A percentile compares a stretch with the other conserved stretches of the same genome.
phyloP scores from a whole-genome alignment of 2,113 vertebrate species.

The Macheiramphus alcinus region DNA sequence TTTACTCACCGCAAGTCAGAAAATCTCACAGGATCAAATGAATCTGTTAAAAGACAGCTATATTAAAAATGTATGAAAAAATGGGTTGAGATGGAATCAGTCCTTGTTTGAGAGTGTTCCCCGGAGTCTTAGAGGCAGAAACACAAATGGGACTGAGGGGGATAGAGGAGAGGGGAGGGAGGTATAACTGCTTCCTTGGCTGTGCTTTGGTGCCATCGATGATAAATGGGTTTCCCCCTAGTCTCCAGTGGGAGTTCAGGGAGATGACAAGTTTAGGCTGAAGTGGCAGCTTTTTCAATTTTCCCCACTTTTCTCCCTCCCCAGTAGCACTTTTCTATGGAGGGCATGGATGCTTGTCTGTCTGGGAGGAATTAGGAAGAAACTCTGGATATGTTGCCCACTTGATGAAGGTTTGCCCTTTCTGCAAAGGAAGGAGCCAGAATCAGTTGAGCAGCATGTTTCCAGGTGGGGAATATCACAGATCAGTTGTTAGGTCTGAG shows the following conservation, averaged over 20 bases:
- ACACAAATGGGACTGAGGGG: not conserved
- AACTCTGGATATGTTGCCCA: rapidly evolving
- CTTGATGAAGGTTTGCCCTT: not conserved
- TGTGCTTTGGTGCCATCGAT: rapidly evolving
- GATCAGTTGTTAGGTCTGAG: not conserved
- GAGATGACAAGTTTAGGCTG: not conserved
- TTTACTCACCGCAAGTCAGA: not conserved
- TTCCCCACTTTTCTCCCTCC: not conserved
- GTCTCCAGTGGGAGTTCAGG: not conserved
- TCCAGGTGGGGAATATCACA: not conserved
- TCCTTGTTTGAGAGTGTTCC: not conserved
- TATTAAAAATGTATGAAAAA: not conserved
- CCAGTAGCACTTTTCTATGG: rapidly evolving
- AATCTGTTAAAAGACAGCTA: not conserved
- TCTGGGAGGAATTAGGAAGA: not conserved
- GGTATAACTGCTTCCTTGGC: not conserved
- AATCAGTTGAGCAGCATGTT: rapidly evolving
- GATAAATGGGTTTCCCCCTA: not conserved
- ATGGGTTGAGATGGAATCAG: too few relatives aligned
- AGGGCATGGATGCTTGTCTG: not conserved
- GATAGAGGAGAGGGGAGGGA: not conserved
- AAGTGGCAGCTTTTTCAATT: not conserved
- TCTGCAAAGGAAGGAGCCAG: not conserved
- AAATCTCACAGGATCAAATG: not conserved
- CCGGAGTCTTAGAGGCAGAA: rapidly evolving